These are phyloP conservation scores for Galerucella nymphaeae DNA, from an alignment of 2,888 invertebrate species.

Conservation along the genomic window DNA sequence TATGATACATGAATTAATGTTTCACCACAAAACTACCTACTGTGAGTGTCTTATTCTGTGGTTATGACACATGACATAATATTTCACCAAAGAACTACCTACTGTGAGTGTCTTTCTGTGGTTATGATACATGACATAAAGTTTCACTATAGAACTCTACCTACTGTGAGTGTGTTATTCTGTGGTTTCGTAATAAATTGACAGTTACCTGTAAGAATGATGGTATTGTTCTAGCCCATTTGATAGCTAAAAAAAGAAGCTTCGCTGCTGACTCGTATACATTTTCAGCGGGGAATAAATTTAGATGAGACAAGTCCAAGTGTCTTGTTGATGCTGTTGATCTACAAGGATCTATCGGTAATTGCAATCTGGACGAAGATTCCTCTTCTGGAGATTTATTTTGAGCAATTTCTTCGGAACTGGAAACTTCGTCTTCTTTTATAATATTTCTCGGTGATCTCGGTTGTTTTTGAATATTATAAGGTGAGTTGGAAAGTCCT, in stretches of 20 bases:
- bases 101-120: too few species aligned
- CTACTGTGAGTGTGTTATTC: too few species aligned
- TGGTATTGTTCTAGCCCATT: constrained; percentile 83
- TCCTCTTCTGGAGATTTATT: constrained; percentile 46
- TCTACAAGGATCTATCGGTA: constrained; percentile 55
- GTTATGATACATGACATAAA: neutral
- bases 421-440: constrained; percentile 81
- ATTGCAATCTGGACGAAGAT: constrained; percentile 52
- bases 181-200: neutral
- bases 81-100: constrained; percentile 58
- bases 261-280: constrained; percentile 80
- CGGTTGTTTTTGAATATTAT: constrained; percentile 41
- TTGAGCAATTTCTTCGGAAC: constrained; percentile 75
- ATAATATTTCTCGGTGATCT: constrained; percentile 55
- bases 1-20: too few species aligned
- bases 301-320: constrained; percentile 63
- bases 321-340: constrained; percentile 50
- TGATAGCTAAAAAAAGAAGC: constrained; percentile 79
- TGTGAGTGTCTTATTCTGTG: too few species aligned
- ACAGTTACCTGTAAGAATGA: constrained; percentile 75
- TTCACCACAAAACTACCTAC: too few species aligned
- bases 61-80: too few species aligned
- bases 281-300: constrained; percentile 70
- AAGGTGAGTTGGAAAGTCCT: constrained; percentile 51
- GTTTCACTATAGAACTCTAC: neutral